phyloP scores from a whole-genome alignment of 2,888 invertebrate genomes.

The Plebejus anna region DNA sequence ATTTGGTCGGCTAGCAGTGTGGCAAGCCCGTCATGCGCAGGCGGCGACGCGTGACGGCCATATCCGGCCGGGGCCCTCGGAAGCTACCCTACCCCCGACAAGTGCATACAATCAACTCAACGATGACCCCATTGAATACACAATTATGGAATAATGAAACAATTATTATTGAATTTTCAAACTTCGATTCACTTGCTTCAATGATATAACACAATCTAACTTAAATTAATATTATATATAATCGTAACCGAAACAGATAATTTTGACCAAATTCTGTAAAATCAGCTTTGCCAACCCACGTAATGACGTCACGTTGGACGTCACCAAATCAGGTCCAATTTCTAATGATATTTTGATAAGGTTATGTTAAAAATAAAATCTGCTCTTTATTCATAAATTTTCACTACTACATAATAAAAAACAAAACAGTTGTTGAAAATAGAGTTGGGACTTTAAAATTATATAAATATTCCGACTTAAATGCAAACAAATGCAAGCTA shows the following conservation, averaged over 20 bases:
- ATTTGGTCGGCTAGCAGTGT: conserved; percentile 50
- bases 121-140: conserved; percentile 24
- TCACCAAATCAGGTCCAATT: not conserved
- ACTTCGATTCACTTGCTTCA: not conserved
- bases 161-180: conserved; percentile 11
- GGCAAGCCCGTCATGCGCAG: conserved; percentile 67
- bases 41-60: conserved; percentile 64
- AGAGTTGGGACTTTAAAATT: too few species aligned
- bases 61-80: conserved; percentile 68
- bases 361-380: not conserved
- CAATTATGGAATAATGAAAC: conserved; percentile 14
- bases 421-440: too few species aligned
- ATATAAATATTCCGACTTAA: too few species aligned
- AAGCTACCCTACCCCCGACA: conserved; percentile 57
- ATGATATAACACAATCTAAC: not conserved
- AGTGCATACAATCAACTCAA: conserved; percentile 35
- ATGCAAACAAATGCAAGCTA: not conserved
- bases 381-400: not conserved
- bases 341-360: not conserved
- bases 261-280: not conserved
- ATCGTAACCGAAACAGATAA: not conserved
- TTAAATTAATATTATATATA: too few species aligned
- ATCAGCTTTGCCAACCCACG: not conserved
- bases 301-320: not conserved
- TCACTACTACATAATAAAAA: too few species aligned